Evolutionary conservation across 2,113 vertebrate genomes (phyloP), one percentile per base, ranked within the genome.

Genomic region (Excalfactoria chinensis): DNA sequence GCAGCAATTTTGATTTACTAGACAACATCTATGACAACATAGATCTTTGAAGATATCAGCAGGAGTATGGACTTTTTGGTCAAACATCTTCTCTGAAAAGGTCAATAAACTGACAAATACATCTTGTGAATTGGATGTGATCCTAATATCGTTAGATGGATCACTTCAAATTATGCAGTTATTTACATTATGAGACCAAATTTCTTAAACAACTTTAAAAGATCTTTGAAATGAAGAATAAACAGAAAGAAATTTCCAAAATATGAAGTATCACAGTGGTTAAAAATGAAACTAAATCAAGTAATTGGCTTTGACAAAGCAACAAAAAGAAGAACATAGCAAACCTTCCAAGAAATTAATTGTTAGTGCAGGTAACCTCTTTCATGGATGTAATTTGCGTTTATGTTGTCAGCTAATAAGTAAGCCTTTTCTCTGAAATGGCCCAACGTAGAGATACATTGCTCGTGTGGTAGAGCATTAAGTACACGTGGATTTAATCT

Each of bases 401-500:
- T 64, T 48, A 21, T 14, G 67, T 28, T 17, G 49, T 28, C 82
- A 41, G 43, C 11, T 9, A 2, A 41, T 46, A 8, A 19, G 32
- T 8, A 28, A 91, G 19, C 8, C 40, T 69, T 77, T 71, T 55
- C 9, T 34, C 23, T 73, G 46, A 35, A 78, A 78, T 41, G 32
- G 9, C 58, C 30, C 40, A 55, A 32, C 9, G 41, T 55, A 69
- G 11, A 41, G 26, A 3, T 51, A 51, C 16, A 20, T 40, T 82
- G 12, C 37, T 48, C 93, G 3, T 46, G 28, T 68, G 51, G 43
- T 49, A n/a, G 43, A 80, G 15, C 21, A 32, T 44, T 86, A 64
- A 83, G 20, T 76, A n/a, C 93, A 79, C 66, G 56, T 64, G 94
- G 88, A 55, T 94, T 97, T 92, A 91, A 96, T 97, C 43, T 93